phyloP scores from a whole-genome alignment of 1,140 invertebrate species.

The Holcopasites calliopsidis region DNA sequence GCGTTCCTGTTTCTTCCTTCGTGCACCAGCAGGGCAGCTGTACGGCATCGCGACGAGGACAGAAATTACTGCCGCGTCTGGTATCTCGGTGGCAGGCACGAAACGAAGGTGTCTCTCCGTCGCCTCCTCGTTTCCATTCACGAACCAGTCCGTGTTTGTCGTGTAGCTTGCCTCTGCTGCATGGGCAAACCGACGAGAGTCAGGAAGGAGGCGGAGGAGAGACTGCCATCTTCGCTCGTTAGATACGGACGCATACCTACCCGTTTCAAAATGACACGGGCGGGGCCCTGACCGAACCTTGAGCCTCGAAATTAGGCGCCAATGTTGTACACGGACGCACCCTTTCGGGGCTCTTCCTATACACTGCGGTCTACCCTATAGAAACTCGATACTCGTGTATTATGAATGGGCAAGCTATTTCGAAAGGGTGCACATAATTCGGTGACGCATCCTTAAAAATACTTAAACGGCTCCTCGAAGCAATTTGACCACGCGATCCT shows the following conservation, averaged over 20 bases:
- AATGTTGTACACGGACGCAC: conserved; percentile 38
- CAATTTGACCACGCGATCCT: neutral
- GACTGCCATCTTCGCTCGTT: conserved; percentile 62
- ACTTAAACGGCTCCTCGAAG: neutral
- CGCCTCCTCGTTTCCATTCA: conserved; percentile 36
- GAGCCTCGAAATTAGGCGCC: conserved; percentile 57
- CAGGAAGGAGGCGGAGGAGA: conserved; percentile 11
- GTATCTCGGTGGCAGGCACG: neutral
- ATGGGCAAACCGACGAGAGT: conserved; percentile 24
- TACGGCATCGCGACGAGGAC: neutral
- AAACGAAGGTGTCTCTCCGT: conserved; percentile 20
- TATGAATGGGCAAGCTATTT: conserved; percentile 35
- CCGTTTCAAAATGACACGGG: conserved; percentile 54
- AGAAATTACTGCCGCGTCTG: neutral
- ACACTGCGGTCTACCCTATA: conserved; percentile 15
- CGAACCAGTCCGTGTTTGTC: conserved; percentile 30
- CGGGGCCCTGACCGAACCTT: conserved; percentile 40
- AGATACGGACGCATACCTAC: conserved; percentile 51
- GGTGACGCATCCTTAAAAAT: conserved; percentile 11
- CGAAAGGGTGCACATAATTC: conserved; percentile 31
- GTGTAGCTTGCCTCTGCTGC: conserved; percentile 42
- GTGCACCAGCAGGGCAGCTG: neutral
- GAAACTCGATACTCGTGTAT: conserved; percentile 48
- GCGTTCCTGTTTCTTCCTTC: no score
- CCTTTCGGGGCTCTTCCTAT: conserved; percentile 28